Conservation (phyloP, 2,888 invertebrate species). For the Argyresthia albistria region DNA sequence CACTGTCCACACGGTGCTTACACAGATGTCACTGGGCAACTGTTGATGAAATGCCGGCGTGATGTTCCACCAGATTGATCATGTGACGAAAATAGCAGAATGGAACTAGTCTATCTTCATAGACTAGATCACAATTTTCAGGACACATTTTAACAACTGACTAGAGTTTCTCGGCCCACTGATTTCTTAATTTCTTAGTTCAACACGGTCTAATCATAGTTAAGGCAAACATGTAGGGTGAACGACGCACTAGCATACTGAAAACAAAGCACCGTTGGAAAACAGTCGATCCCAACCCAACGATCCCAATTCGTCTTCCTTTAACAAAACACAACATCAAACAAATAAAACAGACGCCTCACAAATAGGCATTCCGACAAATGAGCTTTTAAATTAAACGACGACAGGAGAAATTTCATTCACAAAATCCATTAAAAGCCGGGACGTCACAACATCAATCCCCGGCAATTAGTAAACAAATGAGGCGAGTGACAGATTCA, state of each 20-base stretch:
- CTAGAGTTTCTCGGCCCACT: no score
- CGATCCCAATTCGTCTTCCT: slow-evolving; percentile 42
- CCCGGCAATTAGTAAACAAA: slow-evolving; percentile 64
- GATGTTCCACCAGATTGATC: slow-evolving; percentile 19
- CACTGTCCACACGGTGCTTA: slow-evolving; percentile 33
- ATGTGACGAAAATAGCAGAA: slow-evolving; percentile 29
- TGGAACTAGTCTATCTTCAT: slow-evolving; percentile 9
- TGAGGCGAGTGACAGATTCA: slow-evolving; percentile 62
- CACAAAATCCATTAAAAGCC: slow-evolving; percentile 67
- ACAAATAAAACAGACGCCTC: slow-evolving; percentile 32
- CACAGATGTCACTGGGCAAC: slow-evolving; percentile 47
- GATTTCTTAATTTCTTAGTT: no score
- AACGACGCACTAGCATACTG: no score
- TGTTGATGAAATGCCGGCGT: slow-evolving; percentile 22
- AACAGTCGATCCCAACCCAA: neutral
- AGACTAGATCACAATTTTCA: no score
- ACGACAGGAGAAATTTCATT: slow-evolving; percentile 40
- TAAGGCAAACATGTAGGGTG: no score
- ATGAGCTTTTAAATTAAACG: slow-evolving; percentile 33
- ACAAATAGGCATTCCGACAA: slow-evolving; percentile 25
- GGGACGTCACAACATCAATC: slow-evolving; percentile 26
- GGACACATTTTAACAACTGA: no score
- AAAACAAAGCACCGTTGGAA: no score
- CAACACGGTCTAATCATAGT: no score
- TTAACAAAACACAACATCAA: slow-evolving; percentile 34